Base-by-base conservation (phyloP, 2,888 invertebrate genomes). In the Cenopis cana region DNA sequence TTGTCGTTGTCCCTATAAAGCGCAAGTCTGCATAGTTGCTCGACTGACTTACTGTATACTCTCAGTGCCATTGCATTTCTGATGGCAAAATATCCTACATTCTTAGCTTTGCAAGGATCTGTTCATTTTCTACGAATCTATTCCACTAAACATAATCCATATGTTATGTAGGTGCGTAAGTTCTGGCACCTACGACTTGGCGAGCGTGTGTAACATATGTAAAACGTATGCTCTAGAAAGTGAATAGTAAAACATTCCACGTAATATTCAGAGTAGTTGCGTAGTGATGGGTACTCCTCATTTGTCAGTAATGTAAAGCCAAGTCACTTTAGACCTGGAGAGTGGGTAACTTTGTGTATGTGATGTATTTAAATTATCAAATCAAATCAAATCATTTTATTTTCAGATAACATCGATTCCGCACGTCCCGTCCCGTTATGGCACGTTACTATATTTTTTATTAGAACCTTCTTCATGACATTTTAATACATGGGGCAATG, bases 21-120 rank as follows among this genome's bases (percentile, higher is more conserved):
- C 57, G 18, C 36, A 11, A 57, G 36, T 18, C 57, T 57, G 57
- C 38, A 38, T 59, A 59, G 38, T 59, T 59, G 14, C 41, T 20
- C 24, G n/a, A 59, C 38, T 41, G 59, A 41, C 41, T 57, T 38
- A 38, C 18, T 36, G 18, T 36, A 18, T 36, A 18, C 14, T 57
- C 38, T 14, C 38, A 5, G 18, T 38, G 11, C 18, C 57, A 57
- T 57, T 41, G 20, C 18, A 59, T 59, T 59, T 33, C 18, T 59
- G 3, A 12, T 59, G 1, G 41, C 29, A 54, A 20, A 54, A 20
- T 54, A 54, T 54, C 46, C n/a, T 46, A 46, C 6, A 46, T 46
- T 46, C 46, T n/a, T 46, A 1, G 46, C 46, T 46, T 46, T 46
- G 8, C n/a, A 46, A 46, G 46, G 46, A 46, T 46, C 46, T 46